Evolutionary conservation across 2,797 vertebrate genomes (phyloP).

Genomic region (Sebastes oblongus): DNA sequence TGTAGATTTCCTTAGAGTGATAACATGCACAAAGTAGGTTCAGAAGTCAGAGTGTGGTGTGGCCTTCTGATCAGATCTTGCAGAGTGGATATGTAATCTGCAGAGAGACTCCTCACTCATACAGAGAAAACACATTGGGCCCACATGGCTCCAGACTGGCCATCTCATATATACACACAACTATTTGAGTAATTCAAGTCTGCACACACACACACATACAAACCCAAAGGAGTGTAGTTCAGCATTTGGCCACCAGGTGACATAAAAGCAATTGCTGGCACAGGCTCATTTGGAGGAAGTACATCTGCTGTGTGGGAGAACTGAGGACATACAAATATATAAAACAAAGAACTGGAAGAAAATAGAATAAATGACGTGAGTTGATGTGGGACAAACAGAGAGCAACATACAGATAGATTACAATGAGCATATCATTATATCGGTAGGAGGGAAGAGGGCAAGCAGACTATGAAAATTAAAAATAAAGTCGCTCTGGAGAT

Average conservation of each 20-base stretch:
- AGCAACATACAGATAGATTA: neutral
- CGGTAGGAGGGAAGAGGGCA: neutral
- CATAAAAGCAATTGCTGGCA: slow-evolving; percentile 32
- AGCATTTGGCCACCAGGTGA: slow-evolving; percentile 61
- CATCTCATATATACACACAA: neutral
- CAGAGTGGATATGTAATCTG: neutral
- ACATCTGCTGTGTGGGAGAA: neutral
- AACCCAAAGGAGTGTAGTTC: slow-evolving; percentile 28
- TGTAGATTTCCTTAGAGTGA: neutral
- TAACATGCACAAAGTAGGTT: neutral
- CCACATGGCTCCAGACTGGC: slow-evolving; percentile 13
- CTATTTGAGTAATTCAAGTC: neutral
- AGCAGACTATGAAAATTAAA: neutral
- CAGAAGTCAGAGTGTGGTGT: neutral
- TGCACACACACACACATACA: neutral
- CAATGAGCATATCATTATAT: neutral
- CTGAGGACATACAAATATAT: neutral
- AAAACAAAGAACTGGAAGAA: neutral
- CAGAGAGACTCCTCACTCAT: neutral
- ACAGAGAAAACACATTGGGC: slow-evolving; percentile 19
- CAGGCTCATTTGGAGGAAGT: neutral
- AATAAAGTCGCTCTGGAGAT: neutral
- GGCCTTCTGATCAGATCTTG: neutral
- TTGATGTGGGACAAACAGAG: neutral
- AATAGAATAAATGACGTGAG: too few species aligned